Base-by-base conservation (phyloP, 1,140 invertebrate genomes). In the Dolichoris vasculosae region DNA sequence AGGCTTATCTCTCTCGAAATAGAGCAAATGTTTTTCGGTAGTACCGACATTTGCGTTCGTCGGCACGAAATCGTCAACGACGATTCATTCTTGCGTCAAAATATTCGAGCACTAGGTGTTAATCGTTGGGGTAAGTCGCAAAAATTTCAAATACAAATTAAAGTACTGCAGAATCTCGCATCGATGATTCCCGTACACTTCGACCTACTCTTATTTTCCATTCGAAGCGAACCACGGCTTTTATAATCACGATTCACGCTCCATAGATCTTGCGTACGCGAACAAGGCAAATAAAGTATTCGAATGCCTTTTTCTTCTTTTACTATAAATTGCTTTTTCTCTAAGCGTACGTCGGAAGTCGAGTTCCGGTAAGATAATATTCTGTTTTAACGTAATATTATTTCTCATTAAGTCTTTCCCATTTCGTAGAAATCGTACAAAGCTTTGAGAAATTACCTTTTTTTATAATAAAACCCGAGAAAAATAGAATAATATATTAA, bases 231-330 rank as follows among this genome's bases (percentile, higher is more conserved):
- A 30, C 64, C n/a, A 13, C 30, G 15, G 30, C 64, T 67, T 32
- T 32, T 67, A 67, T 67, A 71, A 71, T 71, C 35, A 40, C 32
- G 23, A 71, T 71, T 71, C 35, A 71, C 15, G 67, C 35, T 71
- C 4, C 67, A 71, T 71, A 38, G 32, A 71, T 71, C 26, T 7
- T 71, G 67, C n/a, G 26, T 40, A 40, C 13, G 23, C 0, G 17
- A 71, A 71, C 15, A 40, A 17, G 32, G 64, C 32, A 71, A 67
- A 67, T 13, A 35, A 32, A 67, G 64, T 67, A 67, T 35, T 67
- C 30, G 11, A 67, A 2, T 32, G n/a, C 1, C 35, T 67, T 67
- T 35, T 15, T 3, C 3, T 67, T 67, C 35, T 35, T 15, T 3
- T 11, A 35, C 11, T n/a, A 7, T 67, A 15, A 67, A 67, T 15